Percentiles rank a stretch among this genome's conserved stretches.
Conservation (phyloP, 1,140 invertebrate species). For the Tribolium castaneum region DNA sequence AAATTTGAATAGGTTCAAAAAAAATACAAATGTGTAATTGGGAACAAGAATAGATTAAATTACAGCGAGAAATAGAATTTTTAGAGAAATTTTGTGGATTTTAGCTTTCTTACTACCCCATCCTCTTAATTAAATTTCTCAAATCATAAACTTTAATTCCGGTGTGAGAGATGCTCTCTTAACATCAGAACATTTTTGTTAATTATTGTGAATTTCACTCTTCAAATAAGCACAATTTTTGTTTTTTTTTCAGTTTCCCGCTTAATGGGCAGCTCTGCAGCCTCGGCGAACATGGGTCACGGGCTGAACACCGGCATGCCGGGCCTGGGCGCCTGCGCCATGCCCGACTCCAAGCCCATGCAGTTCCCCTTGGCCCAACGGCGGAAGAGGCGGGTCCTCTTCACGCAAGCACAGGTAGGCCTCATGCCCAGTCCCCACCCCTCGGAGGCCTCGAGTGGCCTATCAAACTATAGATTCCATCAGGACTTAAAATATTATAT, state of each 20-base stretch:
- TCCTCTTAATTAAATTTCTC: no score
- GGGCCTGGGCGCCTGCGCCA: conserved; percentile 78
- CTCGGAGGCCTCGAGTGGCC: conserved; percentile 1
- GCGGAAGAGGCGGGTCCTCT: conserved; percentile 95
- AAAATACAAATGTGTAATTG: no score
- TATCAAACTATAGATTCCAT: conserved; percentile 11
- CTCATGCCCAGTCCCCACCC: conserved; percentile 38
- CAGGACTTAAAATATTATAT: conserved; percentile 11
- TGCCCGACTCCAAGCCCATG: conserved; percentile 87
- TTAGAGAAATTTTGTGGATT: no score
- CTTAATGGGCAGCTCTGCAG: conserved; percentile 85
- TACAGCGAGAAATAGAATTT: no score
- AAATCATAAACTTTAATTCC: no score
- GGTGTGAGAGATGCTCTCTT: no score
- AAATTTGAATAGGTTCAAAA: no score
- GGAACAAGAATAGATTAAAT: no score
- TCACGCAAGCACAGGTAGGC: conserved; percentile 93
- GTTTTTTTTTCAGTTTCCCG: conserved; percentile 83
- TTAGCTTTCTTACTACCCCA: no score
- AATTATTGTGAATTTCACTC: no score
- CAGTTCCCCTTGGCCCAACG: conserved; percentile 91
- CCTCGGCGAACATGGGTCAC: conserved; percentile 83
- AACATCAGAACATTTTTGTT: no score
- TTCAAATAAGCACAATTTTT: background rate
- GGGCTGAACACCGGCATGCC: conserved; percentile 86